phyloP scores from a whole-genome alignment of 2,113 vertebrate genomes.

The Tachycineta bicolor region DNA sequence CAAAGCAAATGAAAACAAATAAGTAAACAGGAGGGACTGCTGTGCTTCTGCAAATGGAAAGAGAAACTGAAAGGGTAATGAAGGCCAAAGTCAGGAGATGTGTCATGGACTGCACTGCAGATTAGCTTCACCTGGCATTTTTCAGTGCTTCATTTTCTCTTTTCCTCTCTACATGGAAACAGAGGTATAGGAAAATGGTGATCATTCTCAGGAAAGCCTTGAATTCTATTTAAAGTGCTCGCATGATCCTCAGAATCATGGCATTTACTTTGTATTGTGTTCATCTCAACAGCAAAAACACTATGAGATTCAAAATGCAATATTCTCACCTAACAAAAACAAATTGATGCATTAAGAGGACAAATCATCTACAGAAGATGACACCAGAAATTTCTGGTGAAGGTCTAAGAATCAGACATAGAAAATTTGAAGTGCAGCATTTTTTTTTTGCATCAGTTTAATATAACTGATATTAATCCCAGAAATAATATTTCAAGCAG shows the following conservation, averaged over 20 bases:
- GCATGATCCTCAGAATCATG: neutral
- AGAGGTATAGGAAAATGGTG: rapidly evolving
- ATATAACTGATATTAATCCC: neutral
- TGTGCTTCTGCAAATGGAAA: neutral
- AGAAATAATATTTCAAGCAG: neutral
- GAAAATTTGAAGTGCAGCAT: neutral
- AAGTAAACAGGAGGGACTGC: neutral
- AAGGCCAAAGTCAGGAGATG: neutral
- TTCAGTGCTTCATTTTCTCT: neutral
- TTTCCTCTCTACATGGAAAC: neutral
- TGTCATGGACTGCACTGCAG: neutral
- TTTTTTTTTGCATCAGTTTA: neutral
- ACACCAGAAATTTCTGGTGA: neutral
- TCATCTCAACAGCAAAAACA: neutral
- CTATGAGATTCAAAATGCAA: neutral
- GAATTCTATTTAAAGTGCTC: neutral
- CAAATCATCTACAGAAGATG: neutral
- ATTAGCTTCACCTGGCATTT: neutral
- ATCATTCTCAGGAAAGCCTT: neutral
- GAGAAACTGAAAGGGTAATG: neutral
- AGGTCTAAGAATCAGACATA: neutral
- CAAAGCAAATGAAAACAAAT: slow-evolving; percentile 6
- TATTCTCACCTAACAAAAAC: neutral
- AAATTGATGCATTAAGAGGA: neutral
- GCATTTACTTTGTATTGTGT: neutral